These are phyloP conservation scores for Alsophila aescularia DNA, from an alignment of 2,888 invertebrate genomes.

Conservation along the genomic window DNA sequence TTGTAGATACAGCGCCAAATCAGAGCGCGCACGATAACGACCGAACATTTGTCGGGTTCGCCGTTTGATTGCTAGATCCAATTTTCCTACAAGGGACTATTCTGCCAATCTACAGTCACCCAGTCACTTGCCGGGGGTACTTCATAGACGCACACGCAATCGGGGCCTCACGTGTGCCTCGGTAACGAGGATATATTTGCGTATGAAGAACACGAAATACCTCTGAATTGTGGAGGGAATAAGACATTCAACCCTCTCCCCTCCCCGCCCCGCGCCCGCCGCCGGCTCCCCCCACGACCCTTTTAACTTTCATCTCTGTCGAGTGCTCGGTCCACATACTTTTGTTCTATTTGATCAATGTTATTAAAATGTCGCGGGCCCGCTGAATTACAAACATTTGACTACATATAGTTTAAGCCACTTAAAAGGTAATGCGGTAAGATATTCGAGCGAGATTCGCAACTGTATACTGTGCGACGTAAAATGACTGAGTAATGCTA, in stretches of 20 bases:
- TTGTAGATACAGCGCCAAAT: conserved; percentile 44
- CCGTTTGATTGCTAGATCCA: conserved; percentile 75
- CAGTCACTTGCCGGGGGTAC: conserved; percentile 61
- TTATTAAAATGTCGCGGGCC: conserved; percentile 84
- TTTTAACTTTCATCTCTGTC: conserved; percentile 85
- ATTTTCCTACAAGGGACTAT: conserved; percentile 72
- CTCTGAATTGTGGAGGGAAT: conserved; percentile 84
- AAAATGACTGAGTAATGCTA: not conserved
- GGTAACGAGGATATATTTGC: conserved; percentile 85
- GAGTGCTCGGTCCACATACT: conserved; percentile 85
- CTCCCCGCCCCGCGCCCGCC: conserved; percentile 50
- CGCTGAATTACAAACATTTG: conserved; percentile 79
- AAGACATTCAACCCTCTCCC: conserved; percentile 82
- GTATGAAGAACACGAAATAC: conserved; percentile 85
- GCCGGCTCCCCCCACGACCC: conserved; percentile 70
- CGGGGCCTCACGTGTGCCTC: conserved; percentile 80
- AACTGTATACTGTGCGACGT: conserved; percentile 1
- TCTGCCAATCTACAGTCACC: conserved; percentile 63
- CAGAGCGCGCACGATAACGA: conserved; percentile 60
- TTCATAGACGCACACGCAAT: conserved; percentile 78
- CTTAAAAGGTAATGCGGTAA: conserved; percentile 39
- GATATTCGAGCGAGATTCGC: conserved; percentile 4
- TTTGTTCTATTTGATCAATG: conserved; percentile 85
- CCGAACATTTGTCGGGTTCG: conserved; percentile 59
- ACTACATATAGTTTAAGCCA: conserved; percentile 66